Base-by-base conservation (phyloP, 1,140 invertebrate species). In the Proctacanthus coquilletti region DNA sequence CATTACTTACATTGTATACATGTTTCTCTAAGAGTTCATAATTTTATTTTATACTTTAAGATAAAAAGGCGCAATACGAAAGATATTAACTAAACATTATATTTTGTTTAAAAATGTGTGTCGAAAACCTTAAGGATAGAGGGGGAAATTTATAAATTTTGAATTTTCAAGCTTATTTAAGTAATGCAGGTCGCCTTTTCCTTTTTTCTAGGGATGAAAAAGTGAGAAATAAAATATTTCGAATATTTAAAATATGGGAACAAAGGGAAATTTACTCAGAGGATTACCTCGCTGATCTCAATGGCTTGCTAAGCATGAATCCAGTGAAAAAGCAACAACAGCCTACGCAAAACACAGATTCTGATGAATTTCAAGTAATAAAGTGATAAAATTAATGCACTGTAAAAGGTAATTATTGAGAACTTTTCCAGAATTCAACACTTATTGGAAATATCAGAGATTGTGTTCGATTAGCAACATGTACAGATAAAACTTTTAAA, bases 161-260 rank as follows among this genome's bases (percentile, higher is more conserved):
- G 23, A 9, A 8, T 9, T 9, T 27, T 27, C 23, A 9, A 27
- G 8, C 8, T 27, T 13, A 27, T 13, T 27, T 27, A 27, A 9
- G 23, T 27, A 27, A 9, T 27, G 13, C 8, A 27, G 13, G 8
- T 9, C 34, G 5, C 9, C 35, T 33, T 40, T 38, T 35, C 42
- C 32, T 35, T 34, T 18, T 42, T 64, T 65, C 38, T 52, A 84
- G 86, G 46, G 87, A 93, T 64, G 80, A 87, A 32, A 84, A 84
- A 60, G 84, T 94, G 4, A 77, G 81, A 49, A 69, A 79, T 42
- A 80, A 84, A 54, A 81, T 94, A 38, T 61, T 84, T 39, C 67
- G 89, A 38, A 87, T 95, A 41, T 87, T 94, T 53, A 88, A 84
- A 51, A 93, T 95, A 37, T 95, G 91, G 91, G 80, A 87, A 60